Conservation (phyloP, 2,888 invertebrate species). For the Sceliomorpha sp. region DNA sequence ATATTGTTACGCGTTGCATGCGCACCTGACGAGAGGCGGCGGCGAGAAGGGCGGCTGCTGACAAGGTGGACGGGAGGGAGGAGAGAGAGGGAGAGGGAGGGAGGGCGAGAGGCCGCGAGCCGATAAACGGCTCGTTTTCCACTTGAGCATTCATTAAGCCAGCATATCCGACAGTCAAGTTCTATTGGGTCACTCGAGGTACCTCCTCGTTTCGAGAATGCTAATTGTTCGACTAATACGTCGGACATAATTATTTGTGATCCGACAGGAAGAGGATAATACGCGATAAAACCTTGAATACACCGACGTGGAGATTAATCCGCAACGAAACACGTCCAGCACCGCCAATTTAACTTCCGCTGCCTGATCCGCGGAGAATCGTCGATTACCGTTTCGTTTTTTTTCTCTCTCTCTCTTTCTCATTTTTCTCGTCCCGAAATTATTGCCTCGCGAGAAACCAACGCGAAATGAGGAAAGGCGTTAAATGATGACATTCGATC, state of each 20-base stretch:
- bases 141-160: slow-evolving; percentile 52
- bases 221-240: slow-evolving; percentile 50
- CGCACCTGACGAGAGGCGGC: slow-evolving; percentile 28
- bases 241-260: slow-evolving; percentile 49
- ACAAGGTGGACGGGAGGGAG: too few species aligned
- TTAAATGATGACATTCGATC: too few species aligned
- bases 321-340: slow-evolving; percentile 23
- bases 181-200: slow-evolving; percentile 39
- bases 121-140: slow-evolving; percentile 55
- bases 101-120: slow-evolving; percentile 33
- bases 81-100: too few species aligned
- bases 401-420: too few species aligned
- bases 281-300: slow-evolving; percentile 38
- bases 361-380: slow-evolving; percentile 35
- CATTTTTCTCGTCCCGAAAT: too few species aligned
- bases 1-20: slow-evolving; percentile 47
- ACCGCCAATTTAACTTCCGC: slow-evolving; percentile 38
- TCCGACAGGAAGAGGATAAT: slow-evolving; percentile 38
- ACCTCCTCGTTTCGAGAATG: slow-evolving; percentile 50
- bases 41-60: too few species aligned
- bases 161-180: slow-evolving; percentile 49
- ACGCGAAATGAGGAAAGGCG: too few species aligned
- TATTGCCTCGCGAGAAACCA: too few species aligned
- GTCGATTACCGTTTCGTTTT: too few species aligned
- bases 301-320: slow-evolving; percentile 36